Percentiles rank a stretch among this genome's conserved stretches.
These are phyloP conservation scores for Coenonympha glycerion DNA, from an alignment of 2,888 invertebrate genomes.

Conservation along the genomic window DNA sequence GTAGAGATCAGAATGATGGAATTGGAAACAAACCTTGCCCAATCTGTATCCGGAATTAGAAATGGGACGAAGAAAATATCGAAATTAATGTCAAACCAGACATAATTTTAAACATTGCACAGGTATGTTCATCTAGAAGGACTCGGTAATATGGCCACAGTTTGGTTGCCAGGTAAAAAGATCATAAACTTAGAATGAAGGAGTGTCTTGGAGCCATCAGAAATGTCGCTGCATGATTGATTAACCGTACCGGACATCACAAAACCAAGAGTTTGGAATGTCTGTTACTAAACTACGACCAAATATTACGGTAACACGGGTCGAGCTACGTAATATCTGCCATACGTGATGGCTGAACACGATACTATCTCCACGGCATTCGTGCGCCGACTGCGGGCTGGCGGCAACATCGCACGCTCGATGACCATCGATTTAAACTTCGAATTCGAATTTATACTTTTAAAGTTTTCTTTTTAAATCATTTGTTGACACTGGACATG, in stretches of 20 bases:
- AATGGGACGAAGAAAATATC: too few species aligned
- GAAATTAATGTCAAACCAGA: too few species aligned
- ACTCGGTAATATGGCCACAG: too few species aligned
- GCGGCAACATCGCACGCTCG: slow-evolving; percentile 50
- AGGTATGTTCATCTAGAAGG: too few species aligned
- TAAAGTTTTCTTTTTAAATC: slow-evolving; percentile 25
- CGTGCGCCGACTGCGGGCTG: slow-evolving; percentile 46
- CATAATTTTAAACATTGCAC: too few species aligned
- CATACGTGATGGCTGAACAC: slow-evolving; percentile 36
- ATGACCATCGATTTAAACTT: slow-evolving; percentile 39
- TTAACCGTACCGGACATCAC: slow-evolving; percentile 1
- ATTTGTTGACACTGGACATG: slow-evolving; percentile 9
- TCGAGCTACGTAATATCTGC: slow-evolving; percentile 40
- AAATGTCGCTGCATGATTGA: not conserved
- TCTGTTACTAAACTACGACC: slow-evolving; percentile 33
- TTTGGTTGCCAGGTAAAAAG: too few species aligned
- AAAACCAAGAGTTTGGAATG: slow-evolving; percentile 16
- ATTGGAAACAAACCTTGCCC: too few species aligned
- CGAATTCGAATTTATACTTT: slow-evolving; percentile 40
- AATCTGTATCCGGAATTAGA: too few species aligned
- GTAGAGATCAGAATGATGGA: too few species aligned
- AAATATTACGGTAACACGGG: slow-evolving; percentile 52
- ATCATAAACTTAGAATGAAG: not conserved
- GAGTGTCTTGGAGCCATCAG: not conserved
- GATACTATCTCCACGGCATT: slow-evolving; percentile 47